Evolutionary conservation across 2,797 vertebrate genomes (phyloP), one percentile per base, ranked within the genome.

Genomic region (Rhinoraja longicauda): DNA sequence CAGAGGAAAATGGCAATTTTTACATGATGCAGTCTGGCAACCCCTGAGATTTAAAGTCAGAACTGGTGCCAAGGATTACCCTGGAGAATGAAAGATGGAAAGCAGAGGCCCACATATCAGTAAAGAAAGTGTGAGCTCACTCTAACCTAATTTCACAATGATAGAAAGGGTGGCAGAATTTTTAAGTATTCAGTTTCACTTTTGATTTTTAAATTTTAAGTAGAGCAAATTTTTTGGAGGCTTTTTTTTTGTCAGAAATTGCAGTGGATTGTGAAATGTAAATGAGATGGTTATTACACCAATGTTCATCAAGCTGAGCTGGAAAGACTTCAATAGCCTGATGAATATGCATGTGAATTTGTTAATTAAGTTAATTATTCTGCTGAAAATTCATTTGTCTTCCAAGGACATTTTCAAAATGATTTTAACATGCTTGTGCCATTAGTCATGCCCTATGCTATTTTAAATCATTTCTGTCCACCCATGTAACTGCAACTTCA

Each of bases 361-460:
- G 98, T 99, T 99, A 98, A 99, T 99, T 99, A 99, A 98, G 98
- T 99, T 99, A 99, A 99, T 99, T 99, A 99, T 98, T 99, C 98
- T 98, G 98, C 97, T 97, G 98, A 98, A 99, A 98, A 99, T 99
- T 97, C 98, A 99, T 99, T 98, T 97, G 98, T 98, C 98, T 99
- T 99, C 98, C 98, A 99, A 99, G 99, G 98, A 99, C 98, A 98
- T 99, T 98, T 98, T 98, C 98, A 97, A 98, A 97, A 98, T 99
- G 98, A 99, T 99, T 99, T 99, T 98, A 98, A 98, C 98, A 99
- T 99, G 98, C 98, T 98, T 98, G 97, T 95, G 95, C 97, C 98
- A 99, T 99, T 99, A 99, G 98, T 98, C 98, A 99, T 98, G 98
- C 98, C 98, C 97, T 95, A 96, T 96, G 98, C 97, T 96, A 97